Base-by-base conservation (phyloP, 92 coral and sea anemone genomes). In the Chrysogorgia sp. region DNA sequence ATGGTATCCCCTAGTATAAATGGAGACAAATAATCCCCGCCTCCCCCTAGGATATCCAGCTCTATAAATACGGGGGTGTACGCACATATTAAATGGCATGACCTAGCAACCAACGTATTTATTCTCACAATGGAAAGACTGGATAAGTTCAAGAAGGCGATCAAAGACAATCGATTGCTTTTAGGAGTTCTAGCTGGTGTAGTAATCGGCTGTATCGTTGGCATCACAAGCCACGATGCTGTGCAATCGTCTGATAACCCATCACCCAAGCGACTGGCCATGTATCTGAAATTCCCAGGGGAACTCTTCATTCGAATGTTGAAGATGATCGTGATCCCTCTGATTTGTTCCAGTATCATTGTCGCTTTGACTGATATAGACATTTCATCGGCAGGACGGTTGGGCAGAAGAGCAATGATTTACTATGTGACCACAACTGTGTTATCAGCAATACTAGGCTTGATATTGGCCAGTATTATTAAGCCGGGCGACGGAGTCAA, bases 401-500 rank as follows among this genome's bases (percentile, higher is more conserved):
- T 71, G 40, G 77, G 77, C 1, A 71, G 19, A 37, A 49, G 77
- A 49, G 49, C 77, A 0, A 71, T 71, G 25, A 52, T 71, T 31
- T 71, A 71, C 34, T 71, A 71, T 17, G 17, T 71, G 13, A 22
- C 45, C 45, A 71, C 77, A 12, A 71, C 77, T 24, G 19, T 71
- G 22, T 57, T 49, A 17, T 71, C 77, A 22, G 77, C 77, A 32
- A 71, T 71, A 48, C 77, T 71, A 30, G 77, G 77, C 34, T 71
- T 71, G 29, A 22, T 71, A 22, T 32, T 71, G 20, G 77, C 77
- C 22, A 49, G 14, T 2, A 71, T 71, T 19, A 71, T 71, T 29
- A 28, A 48, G 31, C 77, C 77, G 25, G 77, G 77, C 15, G 49
- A 28, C 23, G 77, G 63, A 7, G 62, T 71, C 1, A 48, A 71